Conservation (phyloP, 1,140 invertebrate species). For the Planococcus citri region DNA sequence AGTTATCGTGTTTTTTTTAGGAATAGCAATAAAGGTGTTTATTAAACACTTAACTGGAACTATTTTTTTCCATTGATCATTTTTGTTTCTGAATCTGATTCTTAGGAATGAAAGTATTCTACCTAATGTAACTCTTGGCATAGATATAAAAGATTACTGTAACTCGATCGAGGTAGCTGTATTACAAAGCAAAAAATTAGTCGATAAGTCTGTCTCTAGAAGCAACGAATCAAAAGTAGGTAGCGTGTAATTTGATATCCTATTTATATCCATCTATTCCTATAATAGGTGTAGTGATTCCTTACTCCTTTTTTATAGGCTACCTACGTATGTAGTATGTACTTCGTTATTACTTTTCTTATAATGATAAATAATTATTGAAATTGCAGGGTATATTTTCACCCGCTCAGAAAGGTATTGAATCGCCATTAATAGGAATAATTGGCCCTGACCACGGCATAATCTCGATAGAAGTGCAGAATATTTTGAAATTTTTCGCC, state of each 20-base stretch:
- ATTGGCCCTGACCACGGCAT: background rate
- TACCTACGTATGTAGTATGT: no score
- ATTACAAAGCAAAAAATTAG: background rate
- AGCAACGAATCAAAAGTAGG: background rate
- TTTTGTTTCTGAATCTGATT: no score
- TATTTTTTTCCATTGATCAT: no score
- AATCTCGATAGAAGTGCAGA: background rate
- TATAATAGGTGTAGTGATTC: no score
- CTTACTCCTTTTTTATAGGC: no score
- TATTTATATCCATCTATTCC: no score
- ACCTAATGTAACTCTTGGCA: background rate
- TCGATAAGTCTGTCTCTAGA: background rate
- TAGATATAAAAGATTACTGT: slow-evolving; percentile 1
- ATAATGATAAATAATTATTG: no score
- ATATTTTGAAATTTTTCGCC: background rate
- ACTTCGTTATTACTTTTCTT: no score
- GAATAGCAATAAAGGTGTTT: no score
- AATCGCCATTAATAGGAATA: background rate
- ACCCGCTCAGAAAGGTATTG: background rate
- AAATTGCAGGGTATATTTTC: background rate
- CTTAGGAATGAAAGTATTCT: background rate
- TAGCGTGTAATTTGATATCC: no score
- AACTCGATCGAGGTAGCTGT: background rate
- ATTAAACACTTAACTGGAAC: no score
- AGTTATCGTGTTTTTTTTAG: no score